Evolutionary conservation across 1,140 invertebrate species (phyloP).

Genomic region (Hormaphis cornu): DNA sequence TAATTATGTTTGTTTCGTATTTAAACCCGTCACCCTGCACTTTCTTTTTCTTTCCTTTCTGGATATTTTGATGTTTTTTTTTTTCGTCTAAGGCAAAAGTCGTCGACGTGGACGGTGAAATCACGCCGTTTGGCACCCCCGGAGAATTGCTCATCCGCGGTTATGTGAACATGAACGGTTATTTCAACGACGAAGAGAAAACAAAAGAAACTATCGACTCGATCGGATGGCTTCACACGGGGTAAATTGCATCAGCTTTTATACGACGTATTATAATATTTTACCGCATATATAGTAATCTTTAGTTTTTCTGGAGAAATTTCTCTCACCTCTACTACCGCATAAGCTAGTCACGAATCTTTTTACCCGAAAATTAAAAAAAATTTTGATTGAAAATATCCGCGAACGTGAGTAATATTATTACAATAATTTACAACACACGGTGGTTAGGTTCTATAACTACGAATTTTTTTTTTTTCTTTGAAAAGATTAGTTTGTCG

Average conservation of each 20-base stretch:
- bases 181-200: slow-evolving; percentile 73
- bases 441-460: too few species aligned
- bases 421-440: too few species aligned
- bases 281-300: background rate
- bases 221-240: slow-evolving; percentile 80
- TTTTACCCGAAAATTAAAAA: too few species aligned
- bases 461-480: too few species aligned
- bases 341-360: too few species aligned
- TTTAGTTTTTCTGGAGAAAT: background rate
- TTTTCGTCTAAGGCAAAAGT: slow-evolving; percentile 51
- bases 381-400: too few species aligned
- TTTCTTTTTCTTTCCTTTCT: too few species aligned
- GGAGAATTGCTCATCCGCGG: slow-evolving; percentile 80
- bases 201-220: slow-evolving; percentile 60
- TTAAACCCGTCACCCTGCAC: too few species aligned
- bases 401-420: too few species aligned
- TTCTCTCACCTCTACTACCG: background rate
- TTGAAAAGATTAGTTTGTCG: too few species aligned
- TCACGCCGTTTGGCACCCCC: slow-evolving; percentile 61
- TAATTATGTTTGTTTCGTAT: too few species aligned
- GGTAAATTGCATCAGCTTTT: slow-evolving; percentile 49
- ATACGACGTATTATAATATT: background rate
- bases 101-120: slow-evolving; percentile 57
- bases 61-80: too few species aligned
- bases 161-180: slow-evolving; percentile 73